These are phyloP conservation scores for Datnioides undecimradiatus DNA, from an alignment of 2,113 vertebrate genomes.

Conservation along the genomic window DNA sequence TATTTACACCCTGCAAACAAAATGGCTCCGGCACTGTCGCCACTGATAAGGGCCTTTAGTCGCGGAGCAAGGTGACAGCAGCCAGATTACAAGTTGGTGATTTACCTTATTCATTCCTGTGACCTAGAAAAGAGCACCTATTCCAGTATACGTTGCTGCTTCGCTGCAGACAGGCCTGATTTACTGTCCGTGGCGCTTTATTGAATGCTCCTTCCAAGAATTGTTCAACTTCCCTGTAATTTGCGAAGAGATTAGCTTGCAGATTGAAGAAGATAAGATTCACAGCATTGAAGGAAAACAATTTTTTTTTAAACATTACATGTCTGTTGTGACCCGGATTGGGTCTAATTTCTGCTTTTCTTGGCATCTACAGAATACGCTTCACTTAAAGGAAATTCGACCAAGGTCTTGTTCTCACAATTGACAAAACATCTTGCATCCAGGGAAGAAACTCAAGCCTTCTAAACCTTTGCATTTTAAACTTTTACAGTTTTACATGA, in stretches of 20 bases:
- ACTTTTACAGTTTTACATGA: conserved; percentile 1
- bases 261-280: conserved; percentile 45
- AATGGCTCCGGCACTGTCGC: conserved; percentile 69
- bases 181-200: conserved; percentile 61
- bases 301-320: conserved; percentile 43
- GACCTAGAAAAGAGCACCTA: conserved; percentile 70
- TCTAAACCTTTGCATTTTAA: background rate
- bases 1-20: conserved; percentile 79
- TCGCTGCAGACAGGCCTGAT: conserved; percentile 46
- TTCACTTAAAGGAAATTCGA: conserved; percentile 1
- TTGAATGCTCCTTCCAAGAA: conserved; percentile 50
- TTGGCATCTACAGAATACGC: conserved; percentile 32
- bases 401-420: background rate
- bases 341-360: conserved; percentile 43
- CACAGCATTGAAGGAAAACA: conserved; percentile 12
- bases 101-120: conserved; percentile 77
- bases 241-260: conserved; percentile 56
- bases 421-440: no score
- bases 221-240: conserved; percentile 47
- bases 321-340: conserved; percentile 14
- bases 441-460: no score
- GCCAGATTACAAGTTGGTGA: conserved; percentile 77
- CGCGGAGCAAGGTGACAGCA: conserved; percentile 72
- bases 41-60: conserved; percentile 73
- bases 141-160: conserved; percentile 54